These are phyloP conservation scores for Hoplostethus mediterraneus DNA, from an alignment of 2,797 vertebrate species.

Conservation along the genomic window DNA sequence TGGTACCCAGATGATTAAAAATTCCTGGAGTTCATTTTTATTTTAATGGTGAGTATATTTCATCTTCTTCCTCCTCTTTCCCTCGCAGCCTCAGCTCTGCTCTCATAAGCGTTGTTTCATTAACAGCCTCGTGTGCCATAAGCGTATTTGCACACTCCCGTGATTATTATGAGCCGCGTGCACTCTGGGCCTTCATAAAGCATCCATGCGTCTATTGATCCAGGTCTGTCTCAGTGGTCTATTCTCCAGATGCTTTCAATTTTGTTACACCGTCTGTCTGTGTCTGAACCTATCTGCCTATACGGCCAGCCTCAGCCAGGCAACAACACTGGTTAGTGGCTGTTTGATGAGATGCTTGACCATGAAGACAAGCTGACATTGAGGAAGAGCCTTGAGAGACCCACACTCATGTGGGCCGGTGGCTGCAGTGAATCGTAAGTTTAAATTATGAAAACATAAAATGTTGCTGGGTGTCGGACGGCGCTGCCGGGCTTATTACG, in stretches of 20 bases:
- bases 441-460: conserved; percentile 65
- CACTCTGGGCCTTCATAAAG: conserved; percentile 61
- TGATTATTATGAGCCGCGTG: conserved; percentile 61
- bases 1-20: conserved; percentile 5
- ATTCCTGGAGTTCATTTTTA: conserved; percentile 50
- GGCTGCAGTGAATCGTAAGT: conserved; percentile 20
- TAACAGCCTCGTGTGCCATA: conserved; percentile 53
- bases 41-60: conserved; percentile 43
- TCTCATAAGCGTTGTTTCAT: conserved; percentile 56
- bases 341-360: conserved; percentile 60
- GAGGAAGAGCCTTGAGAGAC: conserved; percentile 41
- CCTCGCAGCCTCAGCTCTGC: conserved; percentile 26
- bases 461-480: conserved; percentile 9
- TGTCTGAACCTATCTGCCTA: conserved; percentile 3
- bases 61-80: conserved; percentile 30
- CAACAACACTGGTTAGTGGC: conserved; percentile 26
- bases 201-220: conserved; percentile 66
- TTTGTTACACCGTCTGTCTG: conserved; percentile 35
- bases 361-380: conserved; percentile 58
- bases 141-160: conserved; percentile 67
- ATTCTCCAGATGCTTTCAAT: conserved; percentile 33
- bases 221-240: conserved; percentile 39
- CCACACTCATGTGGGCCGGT: neutral
- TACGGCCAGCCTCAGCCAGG: conserved; percentile 2
- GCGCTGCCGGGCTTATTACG: conserved; percentile 30